phyloP scores from a whole-genome alignment of 1,140 invertebrate genomes.

The Nephotettix cincticeps region DNA sequence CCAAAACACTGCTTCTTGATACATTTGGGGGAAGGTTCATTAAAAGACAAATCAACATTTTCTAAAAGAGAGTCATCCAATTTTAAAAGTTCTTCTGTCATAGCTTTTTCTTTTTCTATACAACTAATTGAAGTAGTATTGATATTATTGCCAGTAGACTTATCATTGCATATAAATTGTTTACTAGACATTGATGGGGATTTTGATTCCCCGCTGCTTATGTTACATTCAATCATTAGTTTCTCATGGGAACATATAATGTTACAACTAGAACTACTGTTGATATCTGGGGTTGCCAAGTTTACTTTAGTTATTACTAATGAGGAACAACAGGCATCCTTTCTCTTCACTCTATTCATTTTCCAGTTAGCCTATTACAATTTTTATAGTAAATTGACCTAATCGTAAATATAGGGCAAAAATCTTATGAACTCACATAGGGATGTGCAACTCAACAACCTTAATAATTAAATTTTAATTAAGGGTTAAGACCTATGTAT shows the following conservation, averaged over 20 bases:
- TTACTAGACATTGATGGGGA: neutral
- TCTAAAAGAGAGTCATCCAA: slow-evolving; percentile 22
- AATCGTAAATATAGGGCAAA: too few species aligned
- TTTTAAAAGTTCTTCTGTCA: neutral
- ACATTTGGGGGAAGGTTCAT: neutral
- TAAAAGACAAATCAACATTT: slow-evolving; percentile 10
- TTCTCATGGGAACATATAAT: neutral
- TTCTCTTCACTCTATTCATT: too few species aligned
- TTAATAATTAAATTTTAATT: too few species aligned
- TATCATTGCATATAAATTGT: neutral
- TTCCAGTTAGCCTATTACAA: too few species aligned
- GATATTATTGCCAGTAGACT: neutral
- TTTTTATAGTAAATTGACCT: too few species aligned
- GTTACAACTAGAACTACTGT: neutral
- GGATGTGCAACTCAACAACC: too few species aligned
- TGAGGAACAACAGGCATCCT: too few species aligned
- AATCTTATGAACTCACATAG: too few species aligned
- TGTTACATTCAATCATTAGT: neutral
- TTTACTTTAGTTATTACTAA: too few species aligned
- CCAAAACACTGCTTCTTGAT: neutral
- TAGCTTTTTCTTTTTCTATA: neutral
- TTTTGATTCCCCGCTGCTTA: neutral
- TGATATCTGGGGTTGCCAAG: too few species aligned
- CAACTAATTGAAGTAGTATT: neutral
- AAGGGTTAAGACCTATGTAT: too few species aligned